These are phyloP conservation scores for Gila orcuttii DNA, from an alignment of 2,113 vertebrate genomes.

Conservation along the genomic window DNA sequence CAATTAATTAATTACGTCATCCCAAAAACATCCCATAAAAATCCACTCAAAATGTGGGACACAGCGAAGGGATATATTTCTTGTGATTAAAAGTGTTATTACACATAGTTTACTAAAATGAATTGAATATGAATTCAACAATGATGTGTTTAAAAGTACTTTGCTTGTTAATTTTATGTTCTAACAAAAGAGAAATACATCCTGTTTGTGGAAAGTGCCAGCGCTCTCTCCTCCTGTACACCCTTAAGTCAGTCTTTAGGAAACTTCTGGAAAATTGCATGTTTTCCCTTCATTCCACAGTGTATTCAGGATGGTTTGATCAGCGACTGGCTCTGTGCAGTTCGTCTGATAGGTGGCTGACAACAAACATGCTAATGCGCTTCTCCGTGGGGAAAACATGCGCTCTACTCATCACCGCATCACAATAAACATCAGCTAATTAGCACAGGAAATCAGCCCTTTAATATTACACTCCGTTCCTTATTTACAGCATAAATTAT, in stretches of 20 bases:
- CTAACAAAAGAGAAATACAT: too few species aligned
- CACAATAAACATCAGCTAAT: conserved; percentile 37
- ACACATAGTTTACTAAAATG: too few species aligned
- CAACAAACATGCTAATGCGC: not conserved
- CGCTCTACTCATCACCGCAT: not conserved
- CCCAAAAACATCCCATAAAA: too few species aligned
- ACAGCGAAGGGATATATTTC: too few species aligned
- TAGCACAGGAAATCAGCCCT: conserved; percentile 30
- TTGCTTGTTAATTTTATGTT: too few species aligned
- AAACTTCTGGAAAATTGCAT: not conserved
- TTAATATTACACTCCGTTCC: conserved; percentile 21
- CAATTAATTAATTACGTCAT: too few species aligned
- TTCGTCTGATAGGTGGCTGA: not conserved
- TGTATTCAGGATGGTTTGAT: not conserved
- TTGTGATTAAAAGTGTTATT: too few species aligned
- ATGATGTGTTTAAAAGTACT: too few species aligned
- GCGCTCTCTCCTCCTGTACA: too few species aligned
- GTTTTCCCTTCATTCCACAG: not conserved
- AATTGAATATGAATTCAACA: too few species aligned
- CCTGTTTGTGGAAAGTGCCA: too few species aligned
- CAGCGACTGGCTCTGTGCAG: not conserved
- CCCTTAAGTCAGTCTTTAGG: conserved; percentile 1
- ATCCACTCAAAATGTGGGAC: too few species aligned
- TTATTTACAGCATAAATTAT: conserved; percentile 20
- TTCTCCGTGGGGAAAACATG: not conserved